phyloP scores from a whole-genome alignment of 2,113 vertebrate genomes.

The Aspiorhynchus laticeps region DNA sequence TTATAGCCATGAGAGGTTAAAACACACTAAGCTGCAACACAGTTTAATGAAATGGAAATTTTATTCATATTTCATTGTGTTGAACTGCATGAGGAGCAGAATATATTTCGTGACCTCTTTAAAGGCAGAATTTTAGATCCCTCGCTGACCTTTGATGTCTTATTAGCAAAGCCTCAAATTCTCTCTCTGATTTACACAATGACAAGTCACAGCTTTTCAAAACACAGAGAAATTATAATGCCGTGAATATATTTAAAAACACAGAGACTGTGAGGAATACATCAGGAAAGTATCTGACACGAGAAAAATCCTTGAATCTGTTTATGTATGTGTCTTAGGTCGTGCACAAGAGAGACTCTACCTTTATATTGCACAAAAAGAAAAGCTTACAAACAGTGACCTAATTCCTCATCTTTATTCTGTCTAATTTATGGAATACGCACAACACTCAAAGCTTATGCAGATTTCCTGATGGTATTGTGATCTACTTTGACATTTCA shows the following conservation, averaged over 20 bases:
- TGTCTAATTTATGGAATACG: background rate
- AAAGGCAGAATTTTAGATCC: background rate
- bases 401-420: background rate
- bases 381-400: background rate
- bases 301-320: constrained; percentile 3
- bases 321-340: background rate
- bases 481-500: background rate
- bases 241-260: background rate
- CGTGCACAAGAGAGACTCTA: constrained; percentile 8
- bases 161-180: constrained; percentile 11
- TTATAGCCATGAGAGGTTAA: background rate
- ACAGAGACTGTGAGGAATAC: background rate
- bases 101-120: constrained; percentile 21
- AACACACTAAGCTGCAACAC: background rate
- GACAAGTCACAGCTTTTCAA: background rate
- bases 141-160: constrained; percentile 19
- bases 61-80: constrained; percentile 21
- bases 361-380: background rate
- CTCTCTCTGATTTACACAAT: constrained; percentile 2
- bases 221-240: background rate
- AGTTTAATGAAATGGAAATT: constrained; percentile 39
- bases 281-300: background rate
- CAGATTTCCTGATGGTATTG: background rate
- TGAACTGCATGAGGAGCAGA: constrained; percentile 20
- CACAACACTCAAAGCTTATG: background rate